Base-by-base conservation (phyloP, 2,113 vertebrate species). In the Athene noctua region DNA sequence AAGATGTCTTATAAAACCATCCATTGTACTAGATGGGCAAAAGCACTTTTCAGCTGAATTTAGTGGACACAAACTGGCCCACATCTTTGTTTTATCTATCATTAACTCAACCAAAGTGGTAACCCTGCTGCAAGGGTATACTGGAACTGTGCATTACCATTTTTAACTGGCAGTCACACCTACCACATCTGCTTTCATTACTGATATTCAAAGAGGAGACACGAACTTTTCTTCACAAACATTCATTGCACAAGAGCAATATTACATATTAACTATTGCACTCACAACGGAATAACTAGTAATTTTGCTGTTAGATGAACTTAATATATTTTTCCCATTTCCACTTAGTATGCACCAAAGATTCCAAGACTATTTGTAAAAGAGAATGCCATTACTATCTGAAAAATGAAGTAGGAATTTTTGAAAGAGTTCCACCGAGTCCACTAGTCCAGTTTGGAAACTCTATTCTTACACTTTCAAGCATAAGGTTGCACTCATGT, bases 31-130 rank as follows among this genome's bases (percentile, higher is more conserved):
- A 30, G 42, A 38, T 1, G 3, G 55, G 25, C 34, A 86, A 83
- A 90, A 80, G 21, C 51, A 70, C 30, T 68, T 86, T 42, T 18
- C 34, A 62, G 29, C 18, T 70, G 34, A 4, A 29, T 30, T 58
- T 2, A 61, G 23, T 13, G 25, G 70, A 66, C 54, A 88, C 42
- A 92, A 92, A 79, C 4, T 23, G 26, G 16, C 25, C 81, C 9
- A 55, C 9, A 27, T 17, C 38, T 58, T 70, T 55, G 29, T 72
- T 85, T 57, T 30, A 68, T 25, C 23, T 16, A 22, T 52, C 74
- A 75, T 5, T 10, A 79, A 59, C 1, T 3, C 0, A 0, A 46
- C 20, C 15, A 54, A 79, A 93, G 81, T 9, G 4, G 9, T 6
- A 94, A 58, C 11, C 15, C 0, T 38, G n/a, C 38, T 51, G n/a